Base-by-base conservation (phyloP, 2,888 invertebrate genomes). In the Melieria picta region DNA sequence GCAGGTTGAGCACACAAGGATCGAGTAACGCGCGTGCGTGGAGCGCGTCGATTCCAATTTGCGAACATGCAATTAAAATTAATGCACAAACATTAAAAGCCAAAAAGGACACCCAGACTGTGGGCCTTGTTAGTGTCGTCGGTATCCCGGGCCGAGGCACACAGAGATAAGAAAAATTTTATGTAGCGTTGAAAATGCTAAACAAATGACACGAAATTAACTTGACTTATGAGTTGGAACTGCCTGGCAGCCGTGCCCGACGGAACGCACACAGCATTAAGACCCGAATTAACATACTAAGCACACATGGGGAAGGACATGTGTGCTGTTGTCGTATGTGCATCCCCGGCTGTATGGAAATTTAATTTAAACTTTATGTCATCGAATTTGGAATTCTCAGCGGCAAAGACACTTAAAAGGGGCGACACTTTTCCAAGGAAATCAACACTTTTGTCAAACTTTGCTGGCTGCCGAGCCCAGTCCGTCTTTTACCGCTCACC, bases 171-270 rank as follows among this genome's bases (percentile, higher is more conserved):
- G 76, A 72, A 75, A 76, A 78, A 74, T 81, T 76, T 81, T 81
- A 84, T 83, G 75, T 84, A 81, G 80, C 83, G 81, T 81, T 80
- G 77, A 79, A 80, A 82, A 81, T 84, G 77, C 77, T 77, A 78
- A 81, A 83, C 80, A 84, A 84, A 84, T 84, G 82, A 80, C 77
- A 75, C 74, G 75, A 80, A 82, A 84, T 84, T 82, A 84, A 84
- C 79, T 80, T 83, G 83, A 81, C 82, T 82, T 83, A 84, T 84
- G 84, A 83, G 79, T 81, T 82, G 82, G 82, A 83, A 82, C 82
- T 81, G 79, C 79, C 80, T 80, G 79, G 79, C 82, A 80, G 78
- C 79, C 79, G 79, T 72, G 79, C 74, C 74, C 76, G 67, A 16
- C 45, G 10, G 16, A 7, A 65, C 67, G 58, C 58, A 46, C 55